Percentiles rank a stretch among this genome's conserved stretches.
Conservation (phyloP, 2,113 vertebrate genomes). For the Alectura lathami region DNA sequence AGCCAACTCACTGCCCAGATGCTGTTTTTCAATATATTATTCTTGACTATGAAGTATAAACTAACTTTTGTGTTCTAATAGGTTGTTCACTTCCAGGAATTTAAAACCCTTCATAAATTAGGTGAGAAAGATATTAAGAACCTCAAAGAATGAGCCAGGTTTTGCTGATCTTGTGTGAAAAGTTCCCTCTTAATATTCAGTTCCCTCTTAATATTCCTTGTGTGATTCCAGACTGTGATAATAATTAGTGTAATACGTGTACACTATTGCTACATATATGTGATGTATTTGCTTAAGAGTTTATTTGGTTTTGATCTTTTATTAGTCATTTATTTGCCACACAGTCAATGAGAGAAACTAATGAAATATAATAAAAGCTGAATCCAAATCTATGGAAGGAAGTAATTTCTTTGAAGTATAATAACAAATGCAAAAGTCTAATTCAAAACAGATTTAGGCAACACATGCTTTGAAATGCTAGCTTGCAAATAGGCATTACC, state of each 20-base stretch:
- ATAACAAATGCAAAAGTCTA: slow-evolving; percentile 43
- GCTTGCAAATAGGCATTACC: background rate
- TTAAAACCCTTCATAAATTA: background rate
- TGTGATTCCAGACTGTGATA: background rate
- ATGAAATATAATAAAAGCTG: slow-evolving; percentile 37
- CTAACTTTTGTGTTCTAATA: slow-evolving; percentile 3
- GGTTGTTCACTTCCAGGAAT: background rate
- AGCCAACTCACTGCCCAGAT: background rate
- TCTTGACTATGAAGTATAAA: background rate
- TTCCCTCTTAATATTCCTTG: background rate
- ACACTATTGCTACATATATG: background rate
- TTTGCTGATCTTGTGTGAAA: background rate
- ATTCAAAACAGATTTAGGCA: slow-evolving; percentile 38
- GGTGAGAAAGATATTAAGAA: background rate
- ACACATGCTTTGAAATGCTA: slow-evolving; percentile 18
- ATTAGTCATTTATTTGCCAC: slow-evolving; percentile 10
- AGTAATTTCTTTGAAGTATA: slow-evolving; percentile 53
- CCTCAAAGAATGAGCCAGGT: background rate
- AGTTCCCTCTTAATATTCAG: background rate
- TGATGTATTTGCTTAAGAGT: slow-evolving; percentile 8
- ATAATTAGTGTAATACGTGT: background rate
- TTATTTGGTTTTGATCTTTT: background rate
- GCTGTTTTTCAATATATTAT: background rate
- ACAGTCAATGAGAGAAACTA: slow-evolving; percentile 26
- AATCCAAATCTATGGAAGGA: slow-evolving; percentile 43